Base-by-base conservation (phyloP, 2,113 vertebrate species). In the Erinaceus europaeus region DNA sequence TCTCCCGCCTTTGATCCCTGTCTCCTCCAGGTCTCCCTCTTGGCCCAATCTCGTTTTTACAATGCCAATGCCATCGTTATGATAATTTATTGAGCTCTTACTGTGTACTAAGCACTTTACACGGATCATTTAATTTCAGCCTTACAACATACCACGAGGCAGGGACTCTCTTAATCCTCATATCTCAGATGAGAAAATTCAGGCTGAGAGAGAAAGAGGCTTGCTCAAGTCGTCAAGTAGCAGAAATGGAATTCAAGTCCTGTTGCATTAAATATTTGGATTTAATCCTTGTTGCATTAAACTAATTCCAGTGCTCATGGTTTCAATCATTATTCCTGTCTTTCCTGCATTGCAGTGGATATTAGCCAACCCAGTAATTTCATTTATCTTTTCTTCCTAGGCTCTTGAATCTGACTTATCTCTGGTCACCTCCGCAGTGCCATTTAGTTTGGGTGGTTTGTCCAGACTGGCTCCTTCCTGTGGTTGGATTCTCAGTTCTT, bases 131-230 rank as follows among this genome's bases (percentile, higher is more conserved):
- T 88, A 69, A 65, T 90, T 75, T 91, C 53, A 68, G 89, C 46
- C 38, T 85, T 65, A 74, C 14, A 71, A 38, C 68, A 36, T 11
- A 52, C 42, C 20, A 27, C 11, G 48, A 76, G 36, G 32, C 55
- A 52, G 64, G 52, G 48, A 50, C 40, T 53, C 38, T 53, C 32
- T 57, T 77, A 61, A 74, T 77, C 71, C 46, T 80, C 57, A 14
- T 67, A 44, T 89, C 73, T 84, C 84, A 72, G 53, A 65, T 69
- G 83, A 79, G 79, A 57, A 87, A 75, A 92, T 80, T 59, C 2
- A 1, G 34, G 67, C 40, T 65, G 40, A 89, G 86, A 68, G 80
- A 78, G 29, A 82, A 73, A 85, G 90, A 0, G 4, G 44, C 87
- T 48, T 77, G 42, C 32, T 86, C 25, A 71, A 38, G n/a, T 62